Percentiles rank a stretch among this genome's conserved stretches.
Evolutionary conservation across 92 coral and sea anemone species (phyloP).

Genomic region (Montipora capitata): DNA sequence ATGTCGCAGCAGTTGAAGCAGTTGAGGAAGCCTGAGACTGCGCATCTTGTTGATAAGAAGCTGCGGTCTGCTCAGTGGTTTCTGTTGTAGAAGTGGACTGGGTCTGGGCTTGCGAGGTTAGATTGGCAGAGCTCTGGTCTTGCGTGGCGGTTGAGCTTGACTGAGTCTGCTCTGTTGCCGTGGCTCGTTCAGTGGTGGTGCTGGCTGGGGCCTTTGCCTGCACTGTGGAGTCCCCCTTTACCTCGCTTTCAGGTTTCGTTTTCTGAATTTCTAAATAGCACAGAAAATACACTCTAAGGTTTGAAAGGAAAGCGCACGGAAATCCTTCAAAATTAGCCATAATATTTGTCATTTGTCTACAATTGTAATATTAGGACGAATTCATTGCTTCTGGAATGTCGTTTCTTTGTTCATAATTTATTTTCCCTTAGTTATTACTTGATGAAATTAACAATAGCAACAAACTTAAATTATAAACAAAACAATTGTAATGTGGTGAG

Average conservation of each 20-base stretch:
- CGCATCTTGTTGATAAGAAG: slow-evolving; percentile 35
- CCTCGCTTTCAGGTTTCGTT: slow-evolving; percentile 3
- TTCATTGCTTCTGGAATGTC: too few species aligned
- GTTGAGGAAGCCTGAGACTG: slow-evolving; percentile 25
- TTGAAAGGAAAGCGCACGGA: too few species aligned
- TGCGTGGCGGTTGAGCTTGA: slow-evolving; percentile 3
- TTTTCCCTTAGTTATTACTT: too few species aligned
- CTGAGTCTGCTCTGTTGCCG: slow-evolving; percentile 36
- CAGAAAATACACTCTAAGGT: not conserved
- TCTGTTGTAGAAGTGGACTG: not conserved
- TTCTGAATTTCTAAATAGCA: not conserved
- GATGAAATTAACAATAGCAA: too few species aligned
- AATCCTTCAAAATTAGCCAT: too few species aligned
- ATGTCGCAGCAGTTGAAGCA: slow-evolving; percentile 12
- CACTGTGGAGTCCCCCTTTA: not conserved
- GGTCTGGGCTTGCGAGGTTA: slow-evolving; percentile 2
- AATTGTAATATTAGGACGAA: too few species aligned
- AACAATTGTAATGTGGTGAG: too few species aligned
- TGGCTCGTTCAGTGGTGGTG: slow-evolving; percentile 4
- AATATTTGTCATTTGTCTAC: too few species aligned
- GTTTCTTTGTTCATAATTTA: too few species aligned
- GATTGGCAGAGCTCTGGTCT: slow-evolving; percentile 2
- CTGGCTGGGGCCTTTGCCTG: not conserved
- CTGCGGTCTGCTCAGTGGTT: slow-evolving; percentile 41
- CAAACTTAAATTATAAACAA: too few species aligned